phyloP scores from a whole-genome alignment of 2,797 vertebrate species.

The Cyprinodon diabolis region DNA sequence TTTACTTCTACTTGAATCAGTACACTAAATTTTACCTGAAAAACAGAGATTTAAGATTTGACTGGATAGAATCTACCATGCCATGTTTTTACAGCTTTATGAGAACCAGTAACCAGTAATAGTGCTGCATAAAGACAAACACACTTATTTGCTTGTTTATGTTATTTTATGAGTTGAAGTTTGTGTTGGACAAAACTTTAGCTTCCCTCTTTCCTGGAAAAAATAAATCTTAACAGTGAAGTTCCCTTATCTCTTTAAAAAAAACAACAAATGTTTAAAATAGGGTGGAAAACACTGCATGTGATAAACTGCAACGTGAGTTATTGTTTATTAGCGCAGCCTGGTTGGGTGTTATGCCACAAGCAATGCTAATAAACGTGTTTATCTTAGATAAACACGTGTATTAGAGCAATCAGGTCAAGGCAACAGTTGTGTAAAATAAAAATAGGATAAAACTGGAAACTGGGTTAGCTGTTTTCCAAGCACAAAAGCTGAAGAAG shows the following conservation, averaged over 20 bases:
- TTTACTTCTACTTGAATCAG: background rate
- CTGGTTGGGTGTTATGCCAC: background rate
- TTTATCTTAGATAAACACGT: background rate
- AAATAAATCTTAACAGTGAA: background rate
- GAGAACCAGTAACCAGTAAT: background rate
- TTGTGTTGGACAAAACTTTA: background rate
- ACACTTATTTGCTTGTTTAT: background rate
- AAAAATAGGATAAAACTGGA: background rate
- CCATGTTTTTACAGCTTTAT: background rate
- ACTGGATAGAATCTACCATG: background rate
- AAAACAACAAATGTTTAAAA: background rate
- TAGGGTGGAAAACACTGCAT: background rate
- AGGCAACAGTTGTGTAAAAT: background rate
- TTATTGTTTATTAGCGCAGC: background rate
- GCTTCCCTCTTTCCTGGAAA: background rate
- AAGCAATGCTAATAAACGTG: too few species aligned
- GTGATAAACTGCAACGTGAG: constrained; percentile 19
- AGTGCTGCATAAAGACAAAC: background rate
- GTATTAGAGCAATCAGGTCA: background rate
- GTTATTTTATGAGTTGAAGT: background rate
- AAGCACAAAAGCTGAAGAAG: background rate
- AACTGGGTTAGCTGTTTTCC: background rate
- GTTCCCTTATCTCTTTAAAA: constrained; percentile 4
- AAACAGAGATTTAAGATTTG: background rate
- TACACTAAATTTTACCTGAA: background rate